A percentile compares a stretch with the other conserved stretches of the same genome.
Evolutionary conservation across 2,797 vertebrate genomes (phyloP).

Genomic region (Danio albolineatus): DNA sequence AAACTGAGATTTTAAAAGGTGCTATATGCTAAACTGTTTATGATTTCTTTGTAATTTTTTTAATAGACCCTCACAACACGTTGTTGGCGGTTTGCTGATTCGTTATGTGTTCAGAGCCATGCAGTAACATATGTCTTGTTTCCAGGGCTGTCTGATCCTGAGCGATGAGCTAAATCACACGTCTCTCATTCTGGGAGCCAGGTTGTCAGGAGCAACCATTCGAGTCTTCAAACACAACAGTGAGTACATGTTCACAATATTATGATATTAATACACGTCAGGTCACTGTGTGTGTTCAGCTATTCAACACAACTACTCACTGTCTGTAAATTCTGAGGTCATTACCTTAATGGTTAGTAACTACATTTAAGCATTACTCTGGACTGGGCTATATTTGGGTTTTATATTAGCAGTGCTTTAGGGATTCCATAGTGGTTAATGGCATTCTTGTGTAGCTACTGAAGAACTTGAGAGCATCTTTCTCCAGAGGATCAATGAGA

Average conservation of each 20-base stretch:
- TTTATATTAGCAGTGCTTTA: slow-evolving; percentile 23
- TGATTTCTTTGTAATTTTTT: not conserved
- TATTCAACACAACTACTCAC: not conserved
- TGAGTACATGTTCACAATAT: slow-evolving; percentile 76
- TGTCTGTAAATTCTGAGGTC: slow-evolving; percentile 9
- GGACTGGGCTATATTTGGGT: not conserved
- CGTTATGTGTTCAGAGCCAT: not conserved
- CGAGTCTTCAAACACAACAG: slow-evolving; percentile 95
- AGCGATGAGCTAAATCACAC: slow-evolving; percentile 95
- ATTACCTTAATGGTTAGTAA: not conserved
- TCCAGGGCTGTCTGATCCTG: slow-evolving; percentile 93
- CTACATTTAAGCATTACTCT: slow-evolving; percentile 8
- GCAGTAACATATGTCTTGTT: slow-evolving; percentile 48
- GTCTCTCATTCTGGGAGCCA: slow-evolving; percentile 90
- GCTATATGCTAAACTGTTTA: not conserved
- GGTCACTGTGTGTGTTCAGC: not conserved
- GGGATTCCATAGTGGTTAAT: slow-evolving; percentile 30
- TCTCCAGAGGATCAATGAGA: slow-evolving; percentile 67
- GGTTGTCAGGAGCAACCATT: slow-evolving; percentile 91
- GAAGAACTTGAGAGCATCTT: slow-evolving; percentile 33
- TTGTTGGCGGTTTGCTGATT: slow-evolving; percentile 9
- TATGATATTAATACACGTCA: not conserved
- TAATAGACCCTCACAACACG: not conserved
- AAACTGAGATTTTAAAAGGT: no score
- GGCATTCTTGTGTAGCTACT: slow-evolving; percentile 32